phyloP scores from a whole-genome alignment of 2,888 invertebrate genomes.

The Siphonodentalium dalli region DNA sequence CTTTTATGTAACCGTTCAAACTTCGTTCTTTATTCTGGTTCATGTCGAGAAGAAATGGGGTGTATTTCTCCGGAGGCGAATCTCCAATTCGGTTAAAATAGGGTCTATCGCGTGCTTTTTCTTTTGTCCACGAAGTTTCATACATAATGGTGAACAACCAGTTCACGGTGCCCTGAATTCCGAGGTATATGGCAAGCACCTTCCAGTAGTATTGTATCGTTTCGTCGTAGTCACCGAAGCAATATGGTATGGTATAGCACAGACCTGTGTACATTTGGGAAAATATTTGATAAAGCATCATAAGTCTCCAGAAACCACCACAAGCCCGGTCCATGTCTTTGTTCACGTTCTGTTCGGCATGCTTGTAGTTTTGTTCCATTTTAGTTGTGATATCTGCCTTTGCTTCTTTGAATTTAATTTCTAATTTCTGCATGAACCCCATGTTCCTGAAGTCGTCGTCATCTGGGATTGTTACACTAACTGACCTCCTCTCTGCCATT shows the following conservation, averaged over 20 bases:
- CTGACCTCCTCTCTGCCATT: no score
- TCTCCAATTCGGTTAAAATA: conserved; percentile 2
- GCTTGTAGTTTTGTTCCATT: no score
- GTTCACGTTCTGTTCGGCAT: no score
- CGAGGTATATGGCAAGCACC: conserved; percentile 24
- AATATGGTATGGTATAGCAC: conserved; percentile 23
- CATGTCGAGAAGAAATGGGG: neutral
- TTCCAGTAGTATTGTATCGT: conserved; percentile 35
- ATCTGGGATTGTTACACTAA: no score
- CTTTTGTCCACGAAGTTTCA: conserved; percentile 16
- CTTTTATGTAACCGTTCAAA: no score
- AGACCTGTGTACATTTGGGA: conserved; percentile 29
- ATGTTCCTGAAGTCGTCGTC: no score
- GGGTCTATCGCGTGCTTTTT: conserved; percentile 14
- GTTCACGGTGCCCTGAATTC: conserved; percentile 24
- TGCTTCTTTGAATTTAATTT: no score
- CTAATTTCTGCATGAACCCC: no score
- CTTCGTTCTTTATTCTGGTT: neutral
- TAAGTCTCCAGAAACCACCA: no score
- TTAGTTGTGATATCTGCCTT: no score
- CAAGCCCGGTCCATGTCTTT: no score
- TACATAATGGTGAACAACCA: conserved; percentile 31
- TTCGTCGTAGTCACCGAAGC: conserved; percentile 25
- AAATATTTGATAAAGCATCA: no score
- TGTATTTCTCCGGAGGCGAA: conserved; percentile 18